Evolutionary conservation across 2,113 vertebrate genomes (phyloP).

Genomic region (Cephalophus harveyi): DNA sequence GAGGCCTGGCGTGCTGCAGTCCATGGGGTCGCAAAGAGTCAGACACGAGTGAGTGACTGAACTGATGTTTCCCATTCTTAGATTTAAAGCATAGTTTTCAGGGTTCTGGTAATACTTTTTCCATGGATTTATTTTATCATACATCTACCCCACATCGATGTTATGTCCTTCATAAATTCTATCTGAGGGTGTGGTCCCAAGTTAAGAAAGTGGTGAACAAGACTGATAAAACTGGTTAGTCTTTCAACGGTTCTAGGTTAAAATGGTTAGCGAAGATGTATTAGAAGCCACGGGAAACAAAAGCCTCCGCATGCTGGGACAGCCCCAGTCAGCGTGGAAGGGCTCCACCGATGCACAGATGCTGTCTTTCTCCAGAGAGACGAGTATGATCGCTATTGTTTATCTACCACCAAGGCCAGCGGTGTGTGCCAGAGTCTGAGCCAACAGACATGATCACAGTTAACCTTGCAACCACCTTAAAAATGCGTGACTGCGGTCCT

Average conservation of each 20-base stretch:
- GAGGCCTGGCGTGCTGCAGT: background rate
- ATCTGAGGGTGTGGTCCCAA: too few relatives aligned
- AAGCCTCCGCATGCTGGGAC: background rate
- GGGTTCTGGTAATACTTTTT: background rate
- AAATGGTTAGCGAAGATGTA: too few relatives aligned
- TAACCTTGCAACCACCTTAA: background rate
- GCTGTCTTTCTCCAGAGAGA: background rate
- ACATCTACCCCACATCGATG: background rate
- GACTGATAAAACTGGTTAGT: too few relatives aligned
- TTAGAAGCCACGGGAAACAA: too few relatives aligned
- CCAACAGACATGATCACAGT: background rate
- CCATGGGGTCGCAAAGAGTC: background rate
- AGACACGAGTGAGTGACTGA: background rate
- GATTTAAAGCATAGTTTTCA: background rate
- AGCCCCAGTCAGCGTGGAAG: background rate
- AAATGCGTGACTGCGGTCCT: background rate
- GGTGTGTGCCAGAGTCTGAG: fast-evolving
- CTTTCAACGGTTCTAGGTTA: too few relatives aligned
- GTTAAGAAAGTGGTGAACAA: background rate
- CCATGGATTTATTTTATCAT: background rate
- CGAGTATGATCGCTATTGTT: fast-evolving
- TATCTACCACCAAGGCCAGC: background rate
- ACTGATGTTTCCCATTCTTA: background rate
- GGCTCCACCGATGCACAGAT: fast-evolving
- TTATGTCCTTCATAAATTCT: background rate